Evolutionary conservation across 2,797 vertebrate genomes (phyloP).

Genomic region (Cottoperca gobio): DNA sequence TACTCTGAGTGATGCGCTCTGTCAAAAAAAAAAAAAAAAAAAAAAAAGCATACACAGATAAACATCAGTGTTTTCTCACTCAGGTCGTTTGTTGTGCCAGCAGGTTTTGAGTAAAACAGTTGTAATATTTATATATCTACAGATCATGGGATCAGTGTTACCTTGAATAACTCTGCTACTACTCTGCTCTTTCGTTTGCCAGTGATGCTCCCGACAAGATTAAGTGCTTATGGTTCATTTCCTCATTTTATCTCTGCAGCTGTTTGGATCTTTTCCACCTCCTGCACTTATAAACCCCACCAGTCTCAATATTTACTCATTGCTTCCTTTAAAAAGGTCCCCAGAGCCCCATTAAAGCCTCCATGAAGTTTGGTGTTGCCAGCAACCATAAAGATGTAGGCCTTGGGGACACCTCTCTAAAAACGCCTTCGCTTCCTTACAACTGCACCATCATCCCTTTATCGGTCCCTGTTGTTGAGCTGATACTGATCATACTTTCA

Average conservation of each 20-base stretch:
- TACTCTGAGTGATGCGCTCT: conserved; percentile 92
- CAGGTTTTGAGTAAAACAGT: not conserved
- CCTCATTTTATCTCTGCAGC: not conserved
- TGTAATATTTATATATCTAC: conserved; percentile 19
- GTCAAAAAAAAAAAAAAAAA: conserved; percentile 46
- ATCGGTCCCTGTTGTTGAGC: conserved; percentile 2
- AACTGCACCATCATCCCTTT: not conserved
- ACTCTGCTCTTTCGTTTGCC: not conserved
- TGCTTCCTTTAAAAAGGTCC: conserved; percentile 36
- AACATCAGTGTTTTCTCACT: conserved; percentile 4
- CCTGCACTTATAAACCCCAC: conserved; percentile 12
- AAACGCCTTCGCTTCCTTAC: not conserved
- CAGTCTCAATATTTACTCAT: conserved; percentile 37
- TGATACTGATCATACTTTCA: not conserved
- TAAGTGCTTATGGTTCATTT: conserved; percentile 10
- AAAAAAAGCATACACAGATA: conserved; percentile 22
- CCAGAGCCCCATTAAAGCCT: conserved; percentile 23
- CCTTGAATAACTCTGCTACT: conserved; percentile 30
- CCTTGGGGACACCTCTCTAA: conserved; percentile 22
- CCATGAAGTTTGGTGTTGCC: conserved; percentile 24
- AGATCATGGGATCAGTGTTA: conserved; percentile 8
- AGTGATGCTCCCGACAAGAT: not conserved
- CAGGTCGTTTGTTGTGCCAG: not conserved
- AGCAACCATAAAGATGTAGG: conserved; percentile 28
- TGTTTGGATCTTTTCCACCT: conserved; percentile 15